These are phyloP conservation scores for Drosophila kuntzei DNA, from an alignment of 2,888 invertebrate species.

Conservation along the genomic window DNA sequence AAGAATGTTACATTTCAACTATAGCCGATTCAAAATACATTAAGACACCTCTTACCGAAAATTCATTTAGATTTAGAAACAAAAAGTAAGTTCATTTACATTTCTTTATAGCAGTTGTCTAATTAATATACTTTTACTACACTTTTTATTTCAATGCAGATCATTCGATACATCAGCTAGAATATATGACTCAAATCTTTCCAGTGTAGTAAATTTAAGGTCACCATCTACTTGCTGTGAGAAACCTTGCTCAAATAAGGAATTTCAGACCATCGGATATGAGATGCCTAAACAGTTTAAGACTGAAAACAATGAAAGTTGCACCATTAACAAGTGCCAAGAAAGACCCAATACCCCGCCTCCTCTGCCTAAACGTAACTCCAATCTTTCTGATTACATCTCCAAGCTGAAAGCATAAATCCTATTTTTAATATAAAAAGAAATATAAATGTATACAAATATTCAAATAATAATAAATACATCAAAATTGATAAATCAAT, in stretches of 20 bases:
- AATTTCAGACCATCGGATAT: conserved; percentile 58
- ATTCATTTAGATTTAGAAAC: neutral
- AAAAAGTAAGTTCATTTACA: conserved; percentile 17
- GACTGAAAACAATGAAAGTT: conserved; percentile 44
- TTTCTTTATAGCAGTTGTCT: neutral
- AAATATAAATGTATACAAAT: neutral
- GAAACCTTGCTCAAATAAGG: conserved; percentile 40
- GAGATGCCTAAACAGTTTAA: conserved; percentile 63
- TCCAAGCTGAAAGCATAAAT: conserved; percentile 1
- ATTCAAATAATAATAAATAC: neutral
- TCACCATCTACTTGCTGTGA: conserved; percentile 61
- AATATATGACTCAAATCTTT: conserved; percentile 30
- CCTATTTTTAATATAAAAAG: neutral
- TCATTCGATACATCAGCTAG: conserved; percentile 19
- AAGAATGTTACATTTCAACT: conserved; percentile 71
- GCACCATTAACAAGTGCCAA: conserved; percentile 53
- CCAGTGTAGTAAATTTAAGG: conserved; percentile 40
- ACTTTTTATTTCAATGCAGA: conserved; percentile 33
- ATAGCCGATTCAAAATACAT: conserved; percentile 68
- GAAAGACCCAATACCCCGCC: conserved; percentile 76
- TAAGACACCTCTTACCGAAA: conserved; percentile 26
- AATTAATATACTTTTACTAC: neutral
- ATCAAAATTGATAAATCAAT: neutral
- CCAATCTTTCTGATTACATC: conserved; percentile 29
- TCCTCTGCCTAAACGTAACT: conserved; percentile 83